phyloP scores from a whole-genome alignment of 2,888 invertebrate genomes.

The Allygus modestus region DNA sequence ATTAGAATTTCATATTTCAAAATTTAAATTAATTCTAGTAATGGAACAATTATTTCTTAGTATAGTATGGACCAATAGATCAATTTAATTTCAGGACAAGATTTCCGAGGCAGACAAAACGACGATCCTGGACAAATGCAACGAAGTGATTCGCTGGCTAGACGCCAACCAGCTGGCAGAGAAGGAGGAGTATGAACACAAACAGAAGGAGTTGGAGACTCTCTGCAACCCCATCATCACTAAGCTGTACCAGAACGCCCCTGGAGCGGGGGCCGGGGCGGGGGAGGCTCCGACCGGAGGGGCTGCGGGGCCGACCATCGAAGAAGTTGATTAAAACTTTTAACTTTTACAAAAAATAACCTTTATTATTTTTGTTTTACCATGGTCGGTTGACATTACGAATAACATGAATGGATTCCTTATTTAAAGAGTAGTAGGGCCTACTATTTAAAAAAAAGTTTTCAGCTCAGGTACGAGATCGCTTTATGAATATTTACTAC shows the following conservation, averaged over 20 bases:
- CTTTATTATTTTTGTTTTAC: no score
- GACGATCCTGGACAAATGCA: conserved; percentile 90
- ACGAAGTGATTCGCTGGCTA: conserved; percentile 92
- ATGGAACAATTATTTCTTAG: no score
- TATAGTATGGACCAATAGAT: no score
- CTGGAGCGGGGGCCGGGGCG: conserved; percentile 78
- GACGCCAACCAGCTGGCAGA: conserved; percentile 92
- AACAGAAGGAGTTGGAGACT: conserved; percentile 95
- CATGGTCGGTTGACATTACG: no score
- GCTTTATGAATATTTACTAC: no score
- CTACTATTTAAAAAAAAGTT: no score
- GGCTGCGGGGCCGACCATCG: conserved; percentile 87
- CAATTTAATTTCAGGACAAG: conserved; percentile 83
- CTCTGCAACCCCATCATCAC: conserved; percentile 97
- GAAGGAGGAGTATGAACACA: conserved; percentile 96
- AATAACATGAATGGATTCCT: no score
- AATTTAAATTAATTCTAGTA: no score
- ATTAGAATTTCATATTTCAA: no score
- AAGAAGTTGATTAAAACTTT: conserved; percentile 88
- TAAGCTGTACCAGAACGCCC: conserved; percentile 88
- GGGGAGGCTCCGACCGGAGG: conserved; percentile 76
- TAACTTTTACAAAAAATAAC: conserved; percentile 62
- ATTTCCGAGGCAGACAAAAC: conserved; percentile 90
- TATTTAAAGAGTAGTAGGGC: no score
- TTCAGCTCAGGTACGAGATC: no score